Evolutionary conservation across 2,113 vertebrate genomes (phyloP).

Genomic region (Struthidea cinerea): DNA sequence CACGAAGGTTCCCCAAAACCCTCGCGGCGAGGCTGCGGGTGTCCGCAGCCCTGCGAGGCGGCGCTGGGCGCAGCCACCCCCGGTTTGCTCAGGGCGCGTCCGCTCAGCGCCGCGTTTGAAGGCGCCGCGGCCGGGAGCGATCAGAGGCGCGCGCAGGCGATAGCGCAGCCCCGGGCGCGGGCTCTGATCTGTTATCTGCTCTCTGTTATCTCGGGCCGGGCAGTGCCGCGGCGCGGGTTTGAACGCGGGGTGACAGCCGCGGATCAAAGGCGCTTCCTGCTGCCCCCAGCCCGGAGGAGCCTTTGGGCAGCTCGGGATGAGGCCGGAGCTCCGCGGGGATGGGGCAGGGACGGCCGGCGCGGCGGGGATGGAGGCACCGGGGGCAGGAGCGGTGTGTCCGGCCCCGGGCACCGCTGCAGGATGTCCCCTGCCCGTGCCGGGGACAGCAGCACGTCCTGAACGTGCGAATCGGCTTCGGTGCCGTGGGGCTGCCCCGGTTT

Average conservation of each 20-base stretch:
- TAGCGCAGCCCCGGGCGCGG: neutral
- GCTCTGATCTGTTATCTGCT: conserved; percentile 55
- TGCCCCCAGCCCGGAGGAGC: neutral
- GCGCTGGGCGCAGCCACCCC: neutral
- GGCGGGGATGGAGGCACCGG: neutral
- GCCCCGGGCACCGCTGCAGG: neutral
- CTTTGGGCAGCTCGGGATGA: neutral
- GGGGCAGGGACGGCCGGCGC: neutral
- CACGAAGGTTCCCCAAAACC: accelerated
- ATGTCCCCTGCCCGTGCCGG: accelerated
- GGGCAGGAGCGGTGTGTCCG: accelerated
- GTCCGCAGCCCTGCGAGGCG: neutral
- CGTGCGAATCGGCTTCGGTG: accelerated
- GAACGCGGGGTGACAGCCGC: neutral
- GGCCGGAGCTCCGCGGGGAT: accelerated
- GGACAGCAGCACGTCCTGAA: accelerated
- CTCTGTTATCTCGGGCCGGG: conserved; percentile 10
- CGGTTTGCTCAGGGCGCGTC: neutral
- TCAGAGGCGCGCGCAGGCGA: neutral
- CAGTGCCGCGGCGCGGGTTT: neutral
- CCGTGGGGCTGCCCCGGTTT: accelerated
- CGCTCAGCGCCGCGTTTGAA: conserved; percentile 24
- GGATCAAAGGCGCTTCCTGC: conserved; percentile 56
- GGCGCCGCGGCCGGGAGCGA: neutral
- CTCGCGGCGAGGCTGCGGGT: accelerated